Evolutionary conservation across 2,113 vertebrate species (phyloP), one percentile per base, ranked within the genome.

Genomic region (Pseudorhombus dupliciocellatus): DNA sequence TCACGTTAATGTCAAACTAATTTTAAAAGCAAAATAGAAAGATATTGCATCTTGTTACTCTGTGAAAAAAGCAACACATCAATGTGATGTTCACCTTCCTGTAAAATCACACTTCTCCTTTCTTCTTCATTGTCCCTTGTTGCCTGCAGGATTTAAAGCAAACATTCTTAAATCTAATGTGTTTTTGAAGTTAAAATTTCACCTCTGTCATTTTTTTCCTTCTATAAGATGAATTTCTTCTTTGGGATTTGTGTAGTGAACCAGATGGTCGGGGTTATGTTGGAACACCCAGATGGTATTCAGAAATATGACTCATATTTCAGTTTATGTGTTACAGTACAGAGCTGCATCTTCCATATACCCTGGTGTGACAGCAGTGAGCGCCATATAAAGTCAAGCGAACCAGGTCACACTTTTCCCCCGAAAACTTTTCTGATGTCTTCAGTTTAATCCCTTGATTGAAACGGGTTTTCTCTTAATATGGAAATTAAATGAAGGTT

Each of bases 241-340:
- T 68, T n/a, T 9, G 46, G 46, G 46, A 50, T n/a, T 50, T 50
- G 46, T 50, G 68, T 28, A 66, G 66, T 86, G 82, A 83, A 80
- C 87, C 87, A 91, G 87, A 89, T 91, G 88, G 85, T 81, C 57
- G 63, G 72, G 76, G 84, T 87, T 84, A 82, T 79, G 75, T 77
- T 86, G 72, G 76, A 87, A 84, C 83, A 68, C 60, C 66, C 84
- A 89, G 87, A 89, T 89, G 90, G 77, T 73, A 61, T 81, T 85
- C 40, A 66, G 73, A 71, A 74, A 85, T 79, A 61, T 80, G 80
- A 87, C 75, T 89, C 86, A 81, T 70, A 70, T 85, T 88, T 90
- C 64, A 85, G 75, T 61, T 16, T 34, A 67, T 28, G 72, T 80
- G 84, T 71, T 55, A 64, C 61, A 67, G 77, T 78, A 50, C 53